Base-by-base conservation (phyloP, 2,888 invertebrate genomes). In the Phyllotreta cruciferae region DNA sequence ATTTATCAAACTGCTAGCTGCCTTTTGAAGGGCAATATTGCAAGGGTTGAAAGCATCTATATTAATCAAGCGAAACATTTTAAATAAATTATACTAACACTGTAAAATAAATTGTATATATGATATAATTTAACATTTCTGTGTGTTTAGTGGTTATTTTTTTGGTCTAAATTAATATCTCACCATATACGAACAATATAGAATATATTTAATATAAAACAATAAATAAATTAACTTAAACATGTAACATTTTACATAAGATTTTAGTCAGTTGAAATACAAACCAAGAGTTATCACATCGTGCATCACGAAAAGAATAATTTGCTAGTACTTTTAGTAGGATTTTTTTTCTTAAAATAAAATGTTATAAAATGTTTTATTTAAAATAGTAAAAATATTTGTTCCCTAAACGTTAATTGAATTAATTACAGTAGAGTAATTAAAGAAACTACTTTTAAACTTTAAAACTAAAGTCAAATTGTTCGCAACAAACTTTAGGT, bases 1-100 rank as follows among this genome's bases (percentile, higher is more conserved):
- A 66, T 65, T 61, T 47, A 70, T 73, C 62, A 58, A 66, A 74
- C 78, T 71, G 83, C 83, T 75, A 83, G 83, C 83, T 83, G 83
- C 83, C 83, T 80, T 78, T 78, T 83, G 82, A 83, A 83, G 83
- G 82, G 83, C 83, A 82, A 80, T 80, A 80, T 74, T 74, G 80
- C 80, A 73, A 71, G 66, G 72, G 75, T 74, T 68, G 36, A 44
- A 56, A 35, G 58, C 64, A 47, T 7, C 66, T 14, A 14, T 7
- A 49, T 49, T 39, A 58, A 47, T 42, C 50, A 58, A 58, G 47
- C 42, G 50, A 47, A 58, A 58, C 49, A 58, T 50, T 50, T 50
- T 58, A 49, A 58, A 50, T 58, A 35, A 49, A 49, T 49, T 34
- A 50, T 24, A 58, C 50, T 58, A 39, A 58, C 41, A 58, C 24